These are phyloP conservation scores for Melanotaenia pygmaea DNA, from an alignment of 2,797 vertebrate genomes.

Conservation along the genomic window DNA sequence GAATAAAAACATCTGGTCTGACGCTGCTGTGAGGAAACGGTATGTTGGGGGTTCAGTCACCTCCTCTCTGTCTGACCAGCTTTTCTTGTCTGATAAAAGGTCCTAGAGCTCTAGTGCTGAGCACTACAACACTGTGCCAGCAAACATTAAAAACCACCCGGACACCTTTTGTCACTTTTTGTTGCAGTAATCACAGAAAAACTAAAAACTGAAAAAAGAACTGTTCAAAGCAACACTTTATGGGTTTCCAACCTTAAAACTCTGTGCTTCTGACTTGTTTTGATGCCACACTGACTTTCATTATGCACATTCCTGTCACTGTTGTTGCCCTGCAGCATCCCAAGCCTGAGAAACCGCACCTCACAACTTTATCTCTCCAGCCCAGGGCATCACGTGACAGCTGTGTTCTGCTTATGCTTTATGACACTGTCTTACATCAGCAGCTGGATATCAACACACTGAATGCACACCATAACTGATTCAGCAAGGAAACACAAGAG, in stretches of 20 bases:
- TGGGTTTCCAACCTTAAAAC: neutral
- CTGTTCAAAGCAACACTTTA: no score
- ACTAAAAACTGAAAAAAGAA: neutral
- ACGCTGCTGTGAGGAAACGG: no score
- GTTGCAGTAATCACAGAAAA: neutral
- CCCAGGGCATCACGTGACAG: neutral
- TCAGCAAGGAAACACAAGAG: neutral
- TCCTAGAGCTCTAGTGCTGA: no score
- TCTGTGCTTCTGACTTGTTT: no score
- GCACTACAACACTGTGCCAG: no score
- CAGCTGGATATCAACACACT: neutral
- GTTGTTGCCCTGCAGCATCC: neutral
- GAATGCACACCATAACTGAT: neutral
- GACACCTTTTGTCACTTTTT: neutral
- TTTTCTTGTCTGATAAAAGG: no score
- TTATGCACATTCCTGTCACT: no score
- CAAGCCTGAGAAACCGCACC: neutral
- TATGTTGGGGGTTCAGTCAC: no score
- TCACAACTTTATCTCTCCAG: neutral
- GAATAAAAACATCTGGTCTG: no score
- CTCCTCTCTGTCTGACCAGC: no score
- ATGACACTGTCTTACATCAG: neutral
- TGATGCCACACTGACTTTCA: neutral
- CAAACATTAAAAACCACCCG: no score
- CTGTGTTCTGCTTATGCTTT: neutral